These are phyloP conservation scores for Apeira syringaria DNA, from an alignment of 2,888 invertebrate genomes.

Conservation along the genomic window DNA sequence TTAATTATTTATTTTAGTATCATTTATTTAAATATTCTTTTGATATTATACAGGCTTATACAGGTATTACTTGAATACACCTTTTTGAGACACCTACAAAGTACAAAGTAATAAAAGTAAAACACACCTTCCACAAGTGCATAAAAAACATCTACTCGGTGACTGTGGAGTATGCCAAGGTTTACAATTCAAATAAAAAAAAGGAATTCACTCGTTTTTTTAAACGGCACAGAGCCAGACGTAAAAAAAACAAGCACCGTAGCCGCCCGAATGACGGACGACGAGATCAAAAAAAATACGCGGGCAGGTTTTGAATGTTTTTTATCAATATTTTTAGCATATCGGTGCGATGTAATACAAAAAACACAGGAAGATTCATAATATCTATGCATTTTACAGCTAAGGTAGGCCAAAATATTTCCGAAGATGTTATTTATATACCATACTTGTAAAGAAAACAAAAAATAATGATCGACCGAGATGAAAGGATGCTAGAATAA, in stretches of 20 bases:
- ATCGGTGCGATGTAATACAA: no score
- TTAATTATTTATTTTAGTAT: no score
- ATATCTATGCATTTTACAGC: conserved; percentile 21
- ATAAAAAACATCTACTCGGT: conserved; percentile 24
- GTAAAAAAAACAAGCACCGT: conserved; percentile 74
- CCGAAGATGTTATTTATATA: conserved; percentile 66
- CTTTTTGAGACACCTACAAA: no score
- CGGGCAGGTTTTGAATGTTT: conserved; percentile 79
- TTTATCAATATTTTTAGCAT: conserved; percentile 44
- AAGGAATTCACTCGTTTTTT: conserved; percentile 63
- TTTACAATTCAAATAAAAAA: conserved; percentile 58
- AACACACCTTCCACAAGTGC: no score
- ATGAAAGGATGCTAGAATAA: conserved; percentile 48
- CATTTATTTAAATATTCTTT: no score
- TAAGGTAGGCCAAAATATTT: conserved; percentile 33
- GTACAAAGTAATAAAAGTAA: no score
- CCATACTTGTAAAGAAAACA: conserved; percentile 74
- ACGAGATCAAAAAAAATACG: conserved; percentile 72
- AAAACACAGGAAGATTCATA: no score
- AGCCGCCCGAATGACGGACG: conserved; percentile 45
- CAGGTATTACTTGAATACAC: no score
- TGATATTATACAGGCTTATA: no score
- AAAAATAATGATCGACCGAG: conserved; percentile 64
- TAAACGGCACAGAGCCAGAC: conserved; percentile 74
- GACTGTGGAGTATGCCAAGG: conserved; percentile 51